These are phyloP conservation scores for Catamblyrhynchus diadema DNA, from an alignment of 2,797 vertebrate genomes.

Conservation along the genomic window DNA sequence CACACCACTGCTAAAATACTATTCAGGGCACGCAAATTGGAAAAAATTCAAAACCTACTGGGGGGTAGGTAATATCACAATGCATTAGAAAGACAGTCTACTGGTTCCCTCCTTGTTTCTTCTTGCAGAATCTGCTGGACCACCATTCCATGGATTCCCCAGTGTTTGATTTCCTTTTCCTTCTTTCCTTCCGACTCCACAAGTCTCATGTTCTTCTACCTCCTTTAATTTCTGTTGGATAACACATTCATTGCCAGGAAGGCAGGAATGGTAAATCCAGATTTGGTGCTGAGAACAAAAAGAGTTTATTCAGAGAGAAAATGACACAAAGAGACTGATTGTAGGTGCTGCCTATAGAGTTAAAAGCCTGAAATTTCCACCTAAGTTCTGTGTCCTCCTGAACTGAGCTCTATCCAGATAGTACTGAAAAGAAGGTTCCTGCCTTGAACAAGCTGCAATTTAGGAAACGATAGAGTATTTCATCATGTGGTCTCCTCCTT, in stretches of 20 bases:
- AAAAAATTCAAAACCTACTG: not conserved
- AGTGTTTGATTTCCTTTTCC: not conserved
- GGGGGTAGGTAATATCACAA: not conserved
- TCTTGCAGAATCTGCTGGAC: not conserved
- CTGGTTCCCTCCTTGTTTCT: not conserved
- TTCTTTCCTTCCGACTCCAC: not conserved
- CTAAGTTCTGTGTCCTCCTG: not conserved
- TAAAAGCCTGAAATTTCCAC: not conserved
- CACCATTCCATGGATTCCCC: not conserved
- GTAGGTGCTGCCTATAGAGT: not conserved
- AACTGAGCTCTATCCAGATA: not conserved
- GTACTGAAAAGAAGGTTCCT: not conserved
- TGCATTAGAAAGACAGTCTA: not conserved
- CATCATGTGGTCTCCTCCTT: not conserved
- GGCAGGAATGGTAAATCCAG: not conserved
- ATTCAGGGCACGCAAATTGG: accelerated
- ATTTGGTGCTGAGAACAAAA: not conserved
- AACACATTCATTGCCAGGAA: not conserved
- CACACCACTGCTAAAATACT: not conserved
- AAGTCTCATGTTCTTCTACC: not conserved
- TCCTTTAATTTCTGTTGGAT: not conserved
- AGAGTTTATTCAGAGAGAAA: not conserved
- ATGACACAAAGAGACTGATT: not conserved
- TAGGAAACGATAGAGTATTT: not conserved
- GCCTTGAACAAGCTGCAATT: not conserved